Conservation (phyloP, 2,797 vertebrate species). For the Chloroceryle amazona region DNA sequence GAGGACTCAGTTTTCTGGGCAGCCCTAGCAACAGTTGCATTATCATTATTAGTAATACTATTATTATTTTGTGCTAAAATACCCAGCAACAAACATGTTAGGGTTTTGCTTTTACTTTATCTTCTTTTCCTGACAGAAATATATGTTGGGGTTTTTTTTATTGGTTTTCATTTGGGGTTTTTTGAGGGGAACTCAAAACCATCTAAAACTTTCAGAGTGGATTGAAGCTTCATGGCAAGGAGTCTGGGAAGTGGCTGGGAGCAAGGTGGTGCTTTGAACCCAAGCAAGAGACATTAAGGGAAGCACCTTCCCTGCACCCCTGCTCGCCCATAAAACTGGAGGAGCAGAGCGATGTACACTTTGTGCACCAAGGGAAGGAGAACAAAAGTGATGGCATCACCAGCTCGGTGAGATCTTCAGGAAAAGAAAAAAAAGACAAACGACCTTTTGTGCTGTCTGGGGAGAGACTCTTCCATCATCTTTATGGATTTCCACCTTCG, state of each 20-base stretch:
- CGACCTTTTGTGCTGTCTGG: constrained; percentile 31
- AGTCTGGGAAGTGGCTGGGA: not conserved
- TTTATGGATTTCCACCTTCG: constrained; percentile 54
- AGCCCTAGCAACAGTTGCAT: not conserved
- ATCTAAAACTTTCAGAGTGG: not conserved
- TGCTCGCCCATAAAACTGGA: not conserved
- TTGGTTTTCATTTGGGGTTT: fast-evolving
- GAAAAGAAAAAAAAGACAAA: not conserved
- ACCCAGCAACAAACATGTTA: not conserved
- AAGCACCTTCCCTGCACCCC: not conserved
- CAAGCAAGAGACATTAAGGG: not conserved
- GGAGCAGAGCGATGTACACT: not conserved
- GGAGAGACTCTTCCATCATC: constrained; percentile 49
- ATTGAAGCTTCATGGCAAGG: not conserved
- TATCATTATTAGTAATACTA: not conserved
- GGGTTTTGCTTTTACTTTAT: not conserved
- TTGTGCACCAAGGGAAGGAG: not conserved
- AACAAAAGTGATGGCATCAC: not conserved
- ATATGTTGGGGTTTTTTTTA: no score
- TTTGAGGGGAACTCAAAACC: not conserved
- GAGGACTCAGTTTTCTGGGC: not conserved
- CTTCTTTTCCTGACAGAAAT: not conserved
- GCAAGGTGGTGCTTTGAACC: not conserved
- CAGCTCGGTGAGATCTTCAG: not conserved
- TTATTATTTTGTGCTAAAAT: not conserved